Base-by-base conservation (phyloP, 2,113 vertebrate genomes). In the Merops nubicus region DNA sequence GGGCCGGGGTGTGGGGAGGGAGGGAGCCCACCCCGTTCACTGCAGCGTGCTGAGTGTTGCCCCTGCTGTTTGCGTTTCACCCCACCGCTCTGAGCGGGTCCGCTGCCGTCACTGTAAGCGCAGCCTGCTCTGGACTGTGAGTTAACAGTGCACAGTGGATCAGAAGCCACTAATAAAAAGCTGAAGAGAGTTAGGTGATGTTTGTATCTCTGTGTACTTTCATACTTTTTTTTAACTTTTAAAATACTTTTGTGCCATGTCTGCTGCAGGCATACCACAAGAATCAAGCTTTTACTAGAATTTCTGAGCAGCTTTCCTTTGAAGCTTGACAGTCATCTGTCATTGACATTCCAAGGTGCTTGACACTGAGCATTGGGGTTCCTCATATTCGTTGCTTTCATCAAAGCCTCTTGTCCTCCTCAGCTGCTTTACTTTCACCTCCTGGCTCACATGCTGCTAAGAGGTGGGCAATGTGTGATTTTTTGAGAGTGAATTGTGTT, bases 51-150 rank as follows among this genome's bases (percentile, higher is more conserved):
- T 3, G 56, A 48, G 51, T 17, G 5, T 21, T 34, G 19, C 42
- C 28, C 17, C 42, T 48, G 22, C 36, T 22, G 20, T 47, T 20
- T 36, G 72, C n/a, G 3, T 77, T 62, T 89, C 63, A 47, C 34
- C n/a, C 33, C 11, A 2, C 45, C 0, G 0, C 33, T 60, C 57
- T 14, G 11, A 70, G 77, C 76, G 33, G 38, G 11, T n/a, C 50
- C 74, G 56, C 9, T 25, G 47, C 14, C 21, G 2, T 14, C 51
- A 4, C 6, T 38, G 64, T 4, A 5, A 50, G 60, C 15, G 57
- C 47, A 83, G 36, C 64, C 50, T 62, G 19, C 33, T 42, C 26
- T 31, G 6, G 26, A 9, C 22, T 9, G 2, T 12, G 40, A 45
- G 31, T 33, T 69, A 36, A 59, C 80, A 42, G 34, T 29, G 17